These are phyloP conservation scores for Lophotis ruficrista DNA, from an alignment of 2,113 vertebrate species.

Conservation along the genomic window DNA sequence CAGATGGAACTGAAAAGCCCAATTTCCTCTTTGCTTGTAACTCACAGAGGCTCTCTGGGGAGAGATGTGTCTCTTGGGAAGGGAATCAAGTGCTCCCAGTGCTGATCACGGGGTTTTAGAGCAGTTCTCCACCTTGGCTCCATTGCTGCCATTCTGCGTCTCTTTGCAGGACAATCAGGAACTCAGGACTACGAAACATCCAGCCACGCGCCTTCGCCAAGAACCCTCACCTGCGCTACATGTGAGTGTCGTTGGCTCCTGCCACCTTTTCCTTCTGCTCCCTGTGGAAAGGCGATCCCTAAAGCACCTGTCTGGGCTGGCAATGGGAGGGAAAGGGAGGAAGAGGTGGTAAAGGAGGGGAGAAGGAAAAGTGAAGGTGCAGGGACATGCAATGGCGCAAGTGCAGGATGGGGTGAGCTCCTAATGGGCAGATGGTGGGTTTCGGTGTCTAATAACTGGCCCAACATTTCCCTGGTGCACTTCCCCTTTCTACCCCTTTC, in stretches of 20 bases:
- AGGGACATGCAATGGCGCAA: background rate
- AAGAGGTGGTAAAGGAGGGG: background rate
- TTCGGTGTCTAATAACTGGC: no score
- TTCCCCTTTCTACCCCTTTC: background rate
- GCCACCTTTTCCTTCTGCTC: background rate
- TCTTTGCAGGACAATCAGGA: conserved; percentile 90
- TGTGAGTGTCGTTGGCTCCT: conserved; percentile 79
- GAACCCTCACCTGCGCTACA: conserved; percentile 94
- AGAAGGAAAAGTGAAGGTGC: background rate
- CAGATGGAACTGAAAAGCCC: background rate
- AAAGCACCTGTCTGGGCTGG: fast-evolving
- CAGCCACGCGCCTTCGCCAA: conserved; percentile 92
- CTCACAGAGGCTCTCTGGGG: background rate
- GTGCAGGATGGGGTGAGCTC: background rate
- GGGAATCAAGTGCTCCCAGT: background rate
- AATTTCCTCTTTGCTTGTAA: background rate
- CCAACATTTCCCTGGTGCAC: no score
- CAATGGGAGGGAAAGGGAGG: background rate
- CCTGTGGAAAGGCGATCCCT: background rate
- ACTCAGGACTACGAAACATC: conserved; percentile 93
- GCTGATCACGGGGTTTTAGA: background rate
- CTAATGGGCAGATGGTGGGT: background rate
- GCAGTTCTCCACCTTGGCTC: background rate
- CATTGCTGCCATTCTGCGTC: background rate
- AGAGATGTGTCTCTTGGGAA: background rate